Evolutionary conservation across 2,113 vertebrate species (phyloP).

Genomic region (Garra rufa): DNA sequence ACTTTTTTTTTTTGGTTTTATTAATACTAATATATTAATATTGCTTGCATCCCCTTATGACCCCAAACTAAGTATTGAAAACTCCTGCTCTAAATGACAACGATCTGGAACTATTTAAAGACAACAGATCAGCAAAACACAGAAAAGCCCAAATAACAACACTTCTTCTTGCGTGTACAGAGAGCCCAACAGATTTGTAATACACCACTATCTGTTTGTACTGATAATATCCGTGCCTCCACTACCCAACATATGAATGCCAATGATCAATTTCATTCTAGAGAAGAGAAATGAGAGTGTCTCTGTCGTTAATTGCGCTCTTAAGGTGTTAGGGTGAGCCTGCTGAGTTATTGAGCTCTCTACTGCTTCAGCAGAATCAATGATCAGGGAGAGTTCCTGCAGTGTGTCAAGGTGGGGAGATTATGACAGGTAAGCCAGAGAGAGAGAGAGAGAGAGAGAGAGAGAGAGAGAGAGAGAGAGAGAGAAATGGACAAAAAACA

Average conservation of each 20-base stretch:
- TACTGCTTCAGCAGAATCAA: conserved; percentile 66
- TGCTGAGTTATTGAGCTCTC: conserved; percentile 69
- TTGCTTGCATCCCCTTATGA: no score
- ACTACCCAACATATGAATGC: conserved; percentile 62
- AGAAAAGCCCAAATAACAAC: neutral
- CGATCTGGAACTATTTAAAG: no score
- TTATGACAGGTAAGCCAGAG: conserved; percentile 4
- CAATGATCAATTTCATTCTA: conserved; percentile 61
- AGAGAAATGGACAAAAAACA: neutral
- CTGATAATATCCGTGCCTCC: conserved; percentile 61
- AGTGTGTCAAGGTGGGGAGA: conserved; percentile 49
- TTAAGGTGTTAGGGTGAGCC: conserved; percentile 67
- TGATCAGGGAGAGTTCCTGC: conserved; percentile 57
- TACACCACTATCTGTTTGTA: conserved; percentile 8
- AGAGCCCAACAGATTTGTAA: conserved; percentile 6
- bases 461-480: neutral
- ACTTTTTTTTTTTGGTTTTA: no score
- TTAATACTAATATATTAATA: no score
- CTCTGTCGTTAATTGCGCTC: conserved; percentile 68
- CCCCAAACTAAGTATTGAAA: neutral
- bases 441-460: neutral
- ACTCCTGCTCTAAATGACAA: neutral
- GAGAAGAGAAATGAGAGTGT: conserved; percentile 70
- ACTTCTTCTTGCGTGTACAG: neutral
- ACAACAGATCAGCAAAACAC: neutral